These are phyloP conservation scores for Tribolium madens DNA, from an alignment of 1,140 invertebrate genomes.

Conservation along the genomic window DNA sequence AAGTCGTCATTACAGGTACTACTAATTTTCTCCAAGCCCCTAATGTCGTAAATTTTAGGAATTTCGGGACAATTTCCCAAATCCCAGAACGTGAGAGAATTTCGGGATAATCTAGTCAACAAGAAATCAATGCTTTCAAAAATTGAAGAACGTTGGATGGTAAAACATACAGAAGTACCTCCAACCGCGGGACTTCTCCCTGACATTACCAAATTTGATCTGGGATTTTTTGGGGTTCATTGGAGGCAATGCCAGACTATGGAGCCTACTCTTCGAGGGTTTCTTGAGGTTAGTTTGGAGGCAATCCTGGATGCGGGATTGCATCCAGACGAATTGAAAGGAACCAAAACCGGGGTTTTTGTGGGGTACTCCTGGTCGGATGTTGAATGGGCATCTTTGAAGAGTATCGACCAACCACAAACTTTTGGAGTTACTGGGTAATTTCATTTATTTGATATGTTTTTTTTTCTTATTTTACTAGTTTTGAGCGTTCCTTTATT, in stretches of 20 bases:
- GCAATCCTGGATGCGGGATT: conserved; percentile 90
- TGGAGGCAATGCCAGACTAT: conserved; percentile 86
- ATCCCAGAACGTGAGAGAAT: conserved; percentile 82
- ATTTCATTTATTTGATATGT: background rate
- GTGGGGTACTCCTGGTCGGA: conserved; percentile 79
- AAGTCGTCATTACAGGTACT: conserved; percentile 80
- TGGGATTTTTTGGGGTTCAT: conserved; percentile 84
- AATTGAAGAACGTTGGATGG: conserved; percentile 81
- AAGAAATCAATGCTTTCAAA: conserved; percentile 86
- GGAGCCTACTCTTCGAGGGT: conserved; percentile 89
- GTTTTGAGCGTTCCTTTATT: conserved; percentile 71
- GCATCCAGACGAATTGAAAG: conserved; percentile 72
- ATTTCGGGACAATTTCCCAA: conserved; percentile 90
- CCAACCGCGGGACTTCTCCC: conserved; percentile 84
- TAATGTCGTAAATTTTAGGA: conserved; percentile 69
- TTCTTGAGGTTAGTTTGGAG: conserved; percentile 88
- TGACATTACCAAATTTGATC: conserved; percentile 85
- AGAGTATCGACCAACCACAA: conserved; percentile 68
- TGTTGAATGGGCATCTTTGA: conserved; percentile 78
- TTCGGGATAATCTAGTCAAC: conserved; percentile 83
- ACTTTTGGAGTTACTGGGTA: background rate
- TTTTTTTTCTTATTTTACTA: too few relatives aligned
- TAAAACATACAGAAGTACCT: conserved; percentile 77
- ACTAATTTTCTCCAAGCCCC: background rate
- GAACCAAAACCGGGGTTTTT: conserved; percentile 84